Evolutionary conservation across 2,797 vertebrate species (phyloP).

Genomic region (Poecile montanus): DNA sequence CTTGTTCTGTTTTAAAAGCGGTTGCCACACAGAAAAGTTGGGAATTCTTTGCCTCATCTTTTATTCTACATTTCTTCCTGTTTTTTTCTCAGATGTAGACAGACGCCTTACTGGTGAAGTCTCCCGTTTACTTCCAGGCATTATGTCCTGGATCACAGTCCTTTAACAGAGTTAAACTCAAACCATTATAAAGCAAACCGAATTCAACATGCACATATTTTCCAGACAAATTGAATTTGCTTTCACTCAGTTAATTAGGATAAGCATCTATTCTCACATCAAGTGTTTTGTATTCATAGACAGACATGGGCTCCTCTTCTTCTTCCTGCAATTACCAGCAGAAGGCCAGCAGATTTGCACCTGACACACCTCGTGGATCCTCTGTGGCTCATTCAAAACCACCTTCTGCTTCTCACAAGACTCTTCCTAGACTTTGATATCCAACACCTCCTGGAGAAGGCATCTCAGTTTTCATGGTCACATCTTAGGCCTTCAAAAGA

Average conservation of each 20-base stretch:
- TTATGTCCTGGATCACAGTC: neutral
- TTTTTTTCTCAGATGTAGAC: neutral
- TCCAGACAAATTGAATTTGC: slow-evolving; percentile 46
- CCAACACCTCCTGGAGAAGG: neutral
- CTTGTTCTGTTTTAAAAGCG: neutral
- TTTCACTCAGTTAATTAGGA: slow-evolving; percentile 39
- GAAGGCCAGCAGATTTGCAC: neutral
- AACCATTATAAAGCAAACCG: neutral
- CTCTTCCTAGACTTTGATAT: neutral
- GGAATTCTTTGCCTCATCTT: neutral
- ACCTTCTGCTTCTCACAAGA: neutral
- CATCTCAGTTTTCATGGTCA: neutral
- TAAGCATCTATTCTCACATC: slow-evolving; percentile 50
- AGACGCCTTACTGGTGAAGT: neutral
- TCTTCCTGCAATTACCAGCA: neutral
- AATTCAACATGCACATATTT: slow-evolving; percentile 14
- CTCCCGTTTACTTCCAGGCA: neutral
- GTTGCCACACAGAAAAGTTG: neutral
- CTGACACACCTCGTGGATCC: neutral
- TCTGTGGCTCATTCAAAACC: neutral
- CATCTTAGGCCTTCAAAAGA: neutral
- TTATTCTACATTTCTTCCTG: neutral
- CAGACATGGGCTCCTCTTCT: neutral
- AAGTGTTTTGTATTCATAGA: neutral
- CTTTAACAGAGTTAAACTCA: neutral